These are phyloP conservation scores for Drosophila percnosoma DNA, from an alignment of 2,888 invertebrate genomes.

Conservation along the genomic window DNA sequence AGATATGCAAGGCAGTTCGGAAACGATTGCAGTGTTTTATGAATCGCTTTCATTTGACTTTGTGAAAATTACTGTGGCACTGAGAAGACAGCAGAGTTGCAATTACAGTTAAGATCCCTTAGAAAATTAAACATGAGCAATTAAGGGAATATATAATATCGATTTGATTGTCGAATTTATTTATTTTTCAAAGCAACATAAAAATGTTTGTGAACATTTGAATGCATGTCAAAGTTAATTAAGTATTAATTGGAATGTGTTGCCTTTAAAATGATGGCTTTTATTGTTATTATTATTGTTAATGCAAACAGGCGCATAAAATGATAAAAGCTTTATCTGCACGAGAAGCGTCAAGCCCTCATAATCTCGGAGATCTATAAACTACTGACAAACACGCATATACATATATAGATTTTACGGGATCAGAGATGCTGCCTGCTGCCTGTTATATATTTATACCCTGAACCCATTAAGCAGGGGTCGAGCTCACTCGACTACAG, in stretches of 20 bases:
- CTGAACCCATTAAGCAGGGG: too few species aligned
- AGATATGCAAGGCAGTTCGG: background rate
- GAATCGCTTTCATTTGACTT: background rate
- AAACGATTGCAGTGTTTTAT: background rate
- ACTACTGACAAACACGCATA: too few species aligned
- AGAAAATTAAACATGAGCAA: background rate
- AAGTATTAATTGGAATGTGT: background rate
- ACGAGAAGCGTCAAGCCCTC: too few species aligned
- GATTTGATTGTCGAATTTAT: background rate
- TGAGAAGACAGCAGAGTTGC: background rate
- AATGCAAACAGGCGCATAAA: background rate
- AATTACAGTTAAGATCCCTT: background rate
- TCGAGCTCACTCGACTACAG: too few species aligned
- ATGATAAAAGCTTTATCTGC: background rate
- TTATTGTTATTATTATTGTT: background rate
- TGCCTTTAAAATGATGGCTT: background rate
- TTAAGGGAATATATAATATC: background rate
- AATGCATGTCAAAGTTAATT: background rate
- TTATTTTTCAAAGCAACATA: background rate
- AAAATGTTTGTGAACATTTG: background rate
- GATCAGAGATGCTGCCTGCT: background rate
- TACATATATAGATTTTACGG: background rate
- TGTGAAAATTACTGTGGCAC: background rate
- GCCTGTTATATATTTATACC: background rate
- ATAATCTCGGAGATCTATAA: background rate